Evolutionary conservation across 1,140 invertebrate genomes (phyloP).

Genomic region (Camponotus floridanus): DNA sequence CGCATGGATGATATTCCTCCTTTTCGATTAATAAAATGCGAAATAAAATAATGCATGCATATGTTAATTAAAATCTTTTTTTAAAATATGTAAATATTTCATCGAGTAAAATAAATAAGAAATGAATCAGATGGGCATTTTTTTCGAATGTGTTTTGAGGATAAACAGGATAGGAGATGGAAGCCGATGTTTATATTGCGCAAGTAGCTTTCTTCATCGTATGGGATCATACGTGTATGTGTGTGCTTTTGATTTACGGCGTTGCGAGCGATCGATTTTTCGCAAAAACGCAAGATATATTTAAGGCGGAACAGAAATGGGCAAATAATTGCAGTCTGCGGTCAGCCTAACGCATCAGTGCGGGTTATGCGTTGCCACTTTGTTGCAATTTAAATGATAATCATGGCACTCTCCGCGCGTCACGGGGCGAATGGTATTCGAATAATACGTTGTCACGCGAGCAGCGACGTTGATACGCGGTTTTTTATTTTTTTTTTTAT

Average conservation of each 20-base stretch:
- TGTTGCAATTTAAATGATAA: conserved; percentile 62
- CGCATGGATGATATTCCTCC: no score
- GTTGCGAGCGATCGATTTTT: conserved; percentile 10
- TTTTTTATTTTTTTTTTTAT: neutral
- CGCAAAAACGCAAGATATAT: conserved; percentile 42
- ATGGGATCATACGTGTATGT: neutral
- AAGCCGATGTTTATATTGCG: neutral
- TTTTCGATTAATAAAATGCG: no score
- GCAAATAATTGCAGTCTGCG: conserved; percentile 48
- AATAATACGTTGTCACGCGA: conserved; percentile 58
- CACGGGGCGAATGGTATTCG: conserved; percentile 24
- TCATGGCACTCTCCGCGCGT: conserved; percentile 1
- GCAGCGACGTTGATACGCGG: conserved; percentile 16
- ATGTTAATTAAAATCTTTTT: neutral
- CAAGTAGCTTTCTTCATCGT: neutral
- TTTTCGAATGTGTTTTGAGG: neutral
- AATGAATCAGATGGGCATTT: neutral
- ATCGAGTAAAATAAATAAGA: no score
- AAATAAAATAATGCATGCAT: no score
- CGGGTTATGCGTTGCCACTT: conserved; percentile 26
- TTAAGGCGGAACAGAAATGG: conserved; percentile 45
- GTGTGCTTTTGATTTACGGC: conserved; percentile 30
- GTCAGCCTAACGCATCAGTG: neutral
- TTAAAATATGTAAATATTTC: neutral
- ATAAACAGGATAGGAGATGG: neutral